Conservation (phyloP, 2,888 invertebrate genomes). For the Diogma glabrata region DNA sequence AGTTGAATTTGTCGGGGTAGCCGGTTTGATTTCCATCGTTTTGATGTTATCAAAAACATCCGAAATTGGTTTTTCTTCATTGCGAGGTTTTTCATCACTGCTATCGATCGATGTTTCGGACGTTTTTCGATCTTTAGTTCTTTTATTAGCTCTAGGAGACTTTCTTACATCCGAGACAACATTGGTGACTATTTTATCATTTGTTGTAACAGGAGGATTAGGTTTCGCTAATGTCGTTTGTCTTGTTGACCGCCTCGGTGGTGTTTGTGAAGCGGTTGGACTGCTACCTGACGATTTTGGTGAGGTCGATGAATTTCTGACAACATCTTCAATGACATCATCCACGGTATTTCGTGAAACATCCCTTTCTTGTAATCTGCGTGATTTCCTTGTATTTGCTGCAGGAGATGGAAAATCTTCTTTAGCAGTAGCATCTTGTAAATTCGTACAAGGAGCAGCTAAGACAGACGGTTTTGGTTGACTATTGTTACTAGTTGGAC, state of each 20-base stretch:
- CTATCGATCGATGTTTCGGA: conserved; percentile 55
- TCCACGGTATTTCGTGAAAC: conserved; percentile 67
- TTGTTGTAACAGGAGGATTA: conserved; percentile 7
- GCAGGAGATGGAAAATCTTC: conserved; percentile 25
- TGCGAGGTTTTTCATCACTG: conserved; percentile 42
- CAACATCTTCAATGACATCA: conserved; percentile 82
- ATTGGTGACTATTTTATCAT: conserved; percentile 4
- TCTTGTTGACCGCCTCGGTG: conserved; percentile 32
- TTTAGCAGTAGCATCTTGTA: conserved; percentile 13
- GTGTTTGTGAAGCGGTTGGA: conserved; percentile 28
- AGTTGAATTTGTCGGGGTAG: conserved; percentile 14
- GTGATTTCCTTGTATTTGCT: conserved; percentile 64
- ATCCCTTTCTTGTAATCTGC: conserved; percentile 67
- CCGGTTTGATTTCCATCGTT: conserved; percentile 18
- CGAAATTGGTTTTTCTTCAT: conserved; percentile 17
- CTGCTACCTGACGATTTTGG: conserved; percentile 22
- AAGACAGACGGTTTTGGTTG: neutral
- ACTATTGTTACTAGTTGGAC: conserved; percentile 19
- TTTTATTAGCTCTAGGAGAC: conserved; percentile 51
- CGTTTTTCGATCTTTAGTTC: conserved; percentile 51
- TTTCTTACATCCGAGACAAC: conserved; percentile 39
- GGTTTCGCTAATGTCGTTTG: conserved; percentile 20
- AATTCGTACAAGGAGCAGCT: neutral
- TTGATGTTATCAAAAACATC: neutral
- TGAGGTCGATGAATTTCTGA: conserved; percentile 48